Conservation (phyloP, 2,797 vertebrate genomes). For the Meriones psammophilus region DNA sequence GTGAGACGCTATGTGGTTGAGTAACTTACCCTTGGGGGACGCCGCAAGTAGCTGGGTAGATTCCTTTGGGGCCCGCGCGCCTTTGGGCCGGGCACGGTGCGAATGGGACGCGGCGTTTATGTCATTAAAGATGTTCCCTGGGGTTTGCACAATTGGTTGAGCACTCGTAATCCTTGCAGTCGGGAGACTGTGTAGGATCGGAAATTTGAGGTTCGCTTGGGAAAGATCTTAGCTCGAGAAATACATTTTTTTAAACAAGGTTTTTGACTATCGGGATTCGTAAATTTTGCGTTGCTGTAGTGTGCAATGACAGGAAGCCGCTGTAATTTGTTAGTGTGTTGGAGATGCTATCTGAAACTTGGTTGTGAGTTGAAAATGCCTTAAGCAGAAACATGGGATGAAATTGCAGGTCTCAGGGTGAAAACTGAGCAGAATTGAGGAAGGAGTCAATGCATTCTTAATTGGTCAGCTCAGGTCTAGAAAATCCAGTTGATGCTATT, state of each 20-base stretch:
- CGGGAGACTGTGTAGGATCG: neutral
- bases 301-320: neutral
- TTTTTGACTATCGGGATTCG: neutral
- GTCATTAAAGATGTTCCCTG: neutral
- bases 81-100: neutral
- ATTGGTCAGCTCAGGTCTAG: neutral
- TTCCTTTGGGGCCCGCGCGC: neutral
- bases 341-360: neutral
- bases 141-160: neutral
- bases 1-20: neutral
- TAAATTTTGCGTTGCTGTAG: neutral
- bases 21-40: constrained; percentile 11
- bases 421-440: neutral
- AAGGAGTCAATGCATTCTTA: neutral
- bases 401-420: neutral
- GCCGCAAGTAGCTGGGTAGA: neutral
- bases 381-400: neutral
- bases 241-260: neutral
- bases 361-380: constrained; percentile 4
- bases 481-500: neutral
- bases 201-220: neutral
- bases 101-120: neutral
- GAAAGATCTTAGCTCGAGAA: neutral
- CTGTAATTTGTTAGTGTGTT: neutral
- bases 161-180: neutral